Percentiles rank a stretch among this genome's conserved stretches.
These are phyloP conservation scores for Ibidorhyncha struthersii DNA, from an alignment of 2,113 vertebrate species.

Conservation along the genomic window DNA sequence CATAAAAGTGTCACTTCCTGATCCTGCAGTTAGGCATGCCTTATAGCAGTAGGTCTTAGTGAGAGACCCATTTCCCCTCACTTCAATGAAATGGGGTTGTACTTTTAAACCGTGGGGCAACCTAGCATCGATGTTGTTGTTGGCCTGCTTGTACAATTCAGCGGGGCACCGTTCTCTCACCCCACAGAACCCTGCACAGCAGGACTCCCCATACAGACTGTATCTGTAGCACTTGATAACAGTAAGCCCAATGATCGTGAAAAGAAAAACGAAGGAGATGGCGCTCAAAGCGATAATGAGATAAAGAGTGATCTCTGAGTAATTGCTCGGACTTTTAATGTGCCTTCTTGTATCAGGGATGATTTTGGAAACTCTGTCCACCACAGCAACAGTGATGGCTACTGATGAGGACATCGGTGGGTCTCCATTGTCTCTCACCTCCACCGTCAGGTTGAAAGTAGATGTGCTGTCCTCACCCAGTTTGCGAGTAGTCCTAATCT, in stretches of 20 bases:
- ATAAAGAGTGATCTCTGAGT: conserved; percentile 91
- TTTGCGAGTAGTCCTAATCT: conserved; percentile 91
- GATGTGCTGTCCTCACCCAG: conserved; percentile 86
- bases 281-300: conserved; percentile 93
- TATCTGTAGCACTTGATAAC: conserved; percentile 92
- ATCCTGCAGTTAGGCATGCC: conserved; percentile 92
- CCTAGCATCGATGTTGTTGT: conserved; percentile 85
- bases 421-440: conserved; percentile 87
- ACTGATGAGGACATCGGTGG: conserved; percentile 87
- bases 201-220: conserved; percentile 84
- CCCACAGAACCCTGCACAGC: conserved; percentile 87
- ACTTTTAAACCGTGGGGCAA: conserved; percentile 89
- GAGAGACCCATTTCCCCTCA: conserved; percentile 92
- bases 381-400: conserved; percentile 83
- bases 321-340: conserved; percentile 80
- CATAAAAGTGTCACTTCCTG: conserved; percentile 97
- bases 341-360: conserved; percentile 87
- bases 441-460: conserved; percentile 85
- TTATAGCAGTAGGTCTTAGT: conserved; percentile 99
- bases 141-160: conserved; percentile 85
- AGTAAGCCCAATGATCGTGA: conserved; percentile 88
- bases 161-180: conserved; percentile 80
- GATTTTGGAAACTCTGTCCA: conserved; percentile 89
- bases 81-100: conserved; percentile 95
- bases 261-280: conserved; percentile 93